Evolutionary conservation across 2,797 vertebrate species (phyloP).

Genomic region (Acanthis flammea): DNA sequence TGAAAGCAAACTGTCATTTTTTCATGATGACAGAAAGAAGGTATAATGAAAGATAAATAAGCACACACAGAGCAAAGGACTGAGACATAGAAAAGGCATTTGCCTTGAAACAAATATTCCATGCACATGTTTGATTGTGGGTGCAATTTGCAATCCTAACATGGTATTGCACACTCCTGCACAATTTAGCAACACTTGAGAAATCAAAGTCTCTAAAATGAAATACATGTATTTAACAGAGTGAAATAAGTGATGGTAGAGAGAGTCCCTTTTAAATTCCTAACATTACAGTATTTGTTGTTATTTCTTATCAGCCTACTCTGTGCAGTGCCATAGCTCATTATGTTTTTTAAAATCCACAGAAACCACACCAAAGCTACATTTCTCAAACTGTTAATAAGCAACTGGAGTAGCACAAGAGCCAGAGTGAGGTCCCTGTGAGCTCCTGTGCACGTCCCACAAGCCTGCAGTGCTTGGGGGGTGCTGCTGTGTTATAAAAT

Average conservation of each 20-base stretch:
- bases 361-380: not conserved
- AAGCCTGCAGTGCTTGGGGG: not conserved
- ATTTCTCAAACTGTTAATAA: not conserved
- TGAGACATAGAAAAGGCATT: not conserved
- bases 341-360: not conserved
- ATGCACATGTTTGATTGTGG: not conserved
- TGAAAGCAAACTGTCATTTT: not conserved
- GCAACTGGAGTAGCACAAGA: not conserved
- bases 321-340: not conserved
- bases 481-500: not conserved
- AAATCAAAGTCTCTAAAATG: not conserved
- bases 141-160: not conserved
- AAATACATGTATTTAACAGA: not conserved
- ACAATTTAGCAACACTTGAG: not conserved
- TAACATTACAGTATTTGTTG: not conserved
- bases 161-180: not conserved
- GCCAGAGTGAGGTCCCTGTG: not conserved
- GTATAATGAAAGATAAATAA: not conserved
- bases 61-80: accelerated
- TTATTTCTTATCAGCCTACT: not conserved
- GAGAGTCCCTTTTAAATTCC: not conserved
- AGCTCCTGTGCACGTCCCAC: not conserved
- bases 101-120: not conserved
- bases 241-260: not conserved
- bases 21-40: not conserved